Evolutionary conservation across 2,888 invertebrate species (phyloP).

Genomic region (Helicoverpa assulta): DNA sequence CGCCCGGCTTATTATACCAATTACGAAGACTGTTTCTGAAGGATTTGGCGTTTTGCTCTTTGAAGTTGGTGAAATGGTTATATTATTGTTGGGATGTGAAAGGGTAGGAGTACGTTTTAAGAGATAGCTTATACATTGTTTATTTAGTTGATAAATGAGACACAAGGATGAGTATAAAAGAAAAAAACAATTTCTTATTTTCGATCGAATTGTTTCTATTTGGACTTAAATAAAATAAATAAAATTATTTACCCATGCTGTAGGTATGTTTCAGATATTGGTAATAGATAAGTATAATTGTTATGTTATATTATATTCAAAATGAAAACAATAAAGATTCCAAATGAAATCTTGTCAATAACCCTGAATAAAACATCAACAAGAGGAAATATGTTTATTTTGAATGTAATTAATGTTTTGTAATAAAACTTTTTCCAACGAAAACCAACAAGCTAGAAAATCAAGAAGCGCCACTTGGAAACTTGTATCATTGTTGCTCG

Average conservation of each 20-base stretch:
- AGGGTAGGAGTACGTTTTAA: neutral
- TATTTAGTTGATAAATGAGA: too few species aligned
- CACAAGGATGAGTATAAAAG: too few species aligned
- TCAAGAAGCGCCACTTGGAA: slow-evolving; percentile 62
- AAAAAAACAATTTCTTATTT: too few species aligned
- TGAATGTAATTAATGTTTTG: slow-evolving; percentile 55
- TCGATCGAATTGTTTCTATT: too few species aligned
- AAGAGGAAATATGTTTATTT: slow-evolving; percentile 36
- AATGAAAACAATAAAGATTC: too few species aligned
- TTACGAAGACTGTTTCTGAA: slow-evolving; percentile 54
- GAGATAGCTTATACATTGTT: too few species aligned
- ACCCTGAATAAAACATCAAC: neutral
- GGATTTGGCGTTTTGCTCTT: slow-evolving; percentile 39
- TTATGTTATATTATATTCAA: too few species aligned
- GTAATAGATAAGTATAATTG: too few species aligned
- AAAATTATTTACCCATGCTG: too few species aligned
- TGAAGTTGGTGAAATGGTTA: slow-evolving; percentile 10
- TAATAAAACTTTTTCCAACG: slow-evolving; percentile 55
- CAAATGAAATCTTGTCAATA: neutral
- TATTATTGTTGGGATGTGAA: neutral
- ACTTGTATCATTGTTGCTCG: slow-evolving; percentile 68
- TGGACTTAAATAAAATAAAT: too few species aligned
- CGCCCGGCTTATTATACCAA: slow-evolving; percentile 61
- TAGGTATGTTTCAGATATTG: too few species aligned
- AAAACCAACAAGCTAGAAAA: slow-evolving; percentile 66